Conservation (phyloP, 1,140 invertebrate species). For the Chlorops oryzae region DNA sequence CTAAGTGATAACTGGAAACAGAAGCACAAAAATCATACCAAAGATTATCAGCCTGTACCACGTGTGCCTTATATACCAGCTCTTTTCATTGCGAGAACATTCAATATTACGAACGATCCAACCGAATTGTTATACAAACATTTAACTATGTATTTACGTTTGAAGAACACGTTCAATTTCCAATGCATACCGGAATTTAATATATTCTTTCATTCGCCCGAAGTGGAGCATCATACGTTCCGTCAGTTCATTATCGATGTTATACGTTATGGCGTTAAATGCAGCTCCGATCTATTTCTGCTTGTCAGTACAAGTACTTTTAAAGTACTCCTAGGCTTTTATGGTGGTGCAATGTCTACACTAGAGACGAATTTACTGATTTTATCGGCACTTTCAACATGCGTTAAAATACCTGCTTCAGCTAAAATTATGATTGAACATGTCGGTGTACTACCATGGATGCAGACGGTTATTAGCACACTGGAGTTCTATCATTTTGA, state of each 20-base stretch:
- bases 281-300: slow-evolving; percentile 53
- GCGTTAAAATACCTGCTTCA: slow-evolving; percentile 55
- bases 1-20: slow-evolving; percentile 34
- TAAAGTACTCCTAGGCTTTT: slow-evolving; percentile 56
- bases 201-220: slow-evolving; percentile 60
- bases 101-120: slow-evolving; percentile 55
- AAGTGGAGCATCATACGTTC: slow-evolving; percentile 54
- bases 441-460: slow-evolving; percentile 59
- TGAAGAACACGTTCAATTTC: slow-evolving; percentile 61
- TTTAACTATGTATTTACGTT: slow-evolving; percentile 58
- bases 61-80: slow-evolving; percentile 57
- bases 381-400: slow-evolving; percentile 55
- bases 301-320: slow-evolving; percentile 56
- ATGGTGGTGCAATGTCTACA: slow-evolving; percentile 45
- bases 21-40: slow-evolving; percentile 33
- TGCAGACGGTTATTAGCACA: slow-evolving; percentile 42
- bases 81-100: slow-evolving; percentile 59
- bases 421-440: slow-evolving; percentile 56
- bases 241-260: slow-evolving; percentile 61
- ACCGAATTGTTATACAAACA: slow-evolving; percentile 57
- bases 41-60: slow-evolving; percentile 39
- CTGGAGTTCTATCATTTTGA: slow-evolving; percentile 44
- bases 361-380: slow-evolving; percentile 56
- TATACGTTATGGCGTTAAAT: slow-evolving; percentile 58
- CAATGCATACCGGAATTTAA: slow-evolving; percentile 65